These are phyloP conservation scores for Nemopilema nomurai DNA, from an alignment of 30 jellyfish, hydroid and myxozoan genomes.

Conservation along the genomic window DNA sequence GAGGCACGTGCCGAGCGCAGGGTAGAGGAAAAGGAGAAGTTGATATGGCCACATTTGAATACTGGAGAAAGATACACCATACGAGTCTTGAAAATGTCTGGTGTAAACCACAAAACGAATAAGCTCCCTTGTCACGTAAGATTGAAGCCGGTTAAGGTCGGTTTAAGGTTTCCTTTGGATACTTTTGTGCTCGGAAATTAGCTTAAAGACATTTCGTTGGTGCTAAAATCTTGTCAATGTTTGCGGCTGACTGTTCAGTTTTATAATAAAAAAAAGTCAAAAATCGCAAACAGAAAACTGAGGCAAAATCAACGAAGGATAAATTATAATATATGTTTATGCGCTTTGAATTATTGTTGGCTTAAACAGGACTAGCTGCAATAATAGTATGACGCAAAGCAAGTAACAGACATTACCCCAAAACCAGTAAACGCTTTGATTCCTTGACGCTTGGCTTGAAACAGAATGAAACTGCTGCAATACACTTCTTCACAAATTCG, in stretches of 20 bases:
- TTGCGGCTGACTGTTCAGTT: too few relatives aligned
- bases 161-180: background rate
- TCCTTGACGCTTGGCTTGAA: background rate
- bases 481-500: background rate
- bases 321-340: too few relatives aligned
- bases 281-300: background rate
- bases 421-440: background rate
- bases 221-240: too few relatives aligned
- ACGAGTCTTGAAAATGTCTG: background rate
- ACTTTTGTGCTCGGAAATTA: background rate
- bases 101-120: background rate
- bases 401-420: background rate
- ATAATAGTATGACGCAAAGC: too few relatives aligned
- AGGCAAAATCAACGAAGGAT: background rate
- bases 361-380: too few relatives aligned
- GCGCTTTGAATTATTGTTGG: too few relatives aligned
- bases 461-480: background rate
- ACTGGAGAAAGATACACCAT: background rate
- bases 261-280: too few relatives aligned
- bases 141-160: background rate
- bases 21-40: too few relatives aligned
- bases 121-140: background rate
- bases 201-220: too few relatives aligned
- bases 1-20: too few relatives aligned
- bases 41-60: background rate